These are phyloP conservation scores for Spisula subtruncata DNA, from an alignment of 2,888 invertebrate genomes.

Conservation along the genomic window DNA sequence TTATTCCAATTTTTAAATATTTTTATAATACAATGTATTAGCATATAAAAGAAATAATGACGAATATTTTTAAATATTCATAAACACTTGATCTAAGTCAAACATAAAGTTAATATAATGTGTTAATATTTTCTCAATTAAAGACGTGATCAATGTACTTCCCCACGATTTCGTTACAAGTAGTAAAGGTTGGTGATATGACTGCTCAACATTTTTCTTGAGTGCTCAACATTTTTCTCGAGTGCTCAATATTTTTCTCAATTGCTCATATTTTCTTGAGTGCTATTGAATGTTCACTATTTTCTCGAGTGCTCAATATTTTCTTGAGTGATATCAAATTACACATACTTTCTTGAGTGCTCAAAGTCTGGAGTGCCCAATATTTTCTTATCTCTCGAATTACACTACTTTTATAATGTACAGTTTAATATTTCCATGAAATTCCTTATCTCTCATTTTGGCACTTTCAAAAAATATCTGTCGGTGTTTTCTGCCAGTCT, in stretches of 20 bases:
- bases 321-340: too few species aligned
- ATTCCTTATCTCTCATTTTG: neutral
- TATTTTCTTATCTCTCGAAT: neutral
- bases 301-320: too few species aligned
- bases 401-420: slow-evolving; percentile 16
- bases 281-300: too few species aligned
- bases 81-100: too few species aligned
- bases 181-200: slow-evolving; percentile 31
- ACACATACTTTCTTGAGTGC: too few species aligned
- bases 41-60: too few species aligned
- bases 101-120: too few species aligned
- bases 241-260: too few species aligned
- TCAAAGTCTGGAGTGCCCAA: neutral
- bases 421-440: neutral
- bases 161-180: slow-evolving; percentile 48
- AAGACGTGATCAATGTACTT: slow-evolving; percentile 57
- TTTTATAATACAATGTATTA: slow-evolving; percentile 14
- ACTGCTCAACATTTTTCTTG: neutral
- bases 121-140: neutral
- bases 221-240: too few species aligned
- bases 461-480: too few species aligned
- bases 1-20: neutral
- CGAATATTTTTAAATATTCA: too few species aligned
- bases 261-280: too few species aligned
- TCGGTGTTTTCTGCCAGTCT: neutral